phyloP scores from a whole-genome alignment of 1,140 invertebrate species.

The Venturia canescens region DNA sequence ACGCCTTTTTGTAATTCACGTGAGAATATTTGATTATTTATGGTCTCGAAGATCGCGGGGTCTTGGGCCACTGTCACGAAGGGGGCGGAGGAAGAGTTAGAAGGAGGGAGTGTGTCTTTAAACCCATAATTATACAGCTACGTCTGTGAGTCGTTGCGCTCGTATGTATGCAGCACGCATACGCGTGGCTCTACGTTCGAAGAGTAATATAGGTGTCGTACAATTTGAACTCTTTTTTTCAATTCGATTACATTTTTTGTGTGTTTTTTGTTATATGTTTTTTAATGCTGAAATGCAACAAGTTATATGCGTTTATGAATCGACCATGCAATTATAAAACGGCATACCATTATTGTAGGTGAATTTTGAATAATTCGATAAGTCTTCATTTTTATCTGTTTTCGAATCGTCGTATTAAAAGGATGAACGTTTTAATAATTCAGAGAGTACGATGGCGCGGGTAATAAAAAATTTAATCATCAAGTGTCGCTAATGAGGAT shows the following conservation, averaged over 20 bases:
- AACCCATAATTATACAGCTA: slow-evolving; percentile 34
- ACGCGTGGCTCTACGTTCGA: neutral
- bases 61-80: neutral
- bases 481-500: slow-evolving; percentile 3
- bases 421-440: neutral
- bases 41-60: neutral
- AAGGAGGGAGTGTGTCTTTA: slow-evolving; percentile 3
- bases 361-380: neutral
- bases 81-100: neutral
- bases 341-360: no score
- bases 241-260: neutral
- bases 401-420: neutral
- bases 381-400: neutral
- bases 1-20: neutral
- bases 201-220: neutral
- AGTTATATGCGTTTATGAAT: no score
- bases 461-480: slow-evolving; percentile 16
- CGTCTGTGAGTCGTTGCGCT: neutral
- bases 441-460: neutral
- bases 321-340: no score
- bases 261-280: no score
- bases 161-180: no score
- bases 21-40: slow-evolving; percentile 1
- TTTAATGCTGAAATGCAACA: no score
- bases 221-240: neutral